Base-by-base conservation (phyloP, 2,113 vertebrate species). In the Monopterus albus region DNA sequence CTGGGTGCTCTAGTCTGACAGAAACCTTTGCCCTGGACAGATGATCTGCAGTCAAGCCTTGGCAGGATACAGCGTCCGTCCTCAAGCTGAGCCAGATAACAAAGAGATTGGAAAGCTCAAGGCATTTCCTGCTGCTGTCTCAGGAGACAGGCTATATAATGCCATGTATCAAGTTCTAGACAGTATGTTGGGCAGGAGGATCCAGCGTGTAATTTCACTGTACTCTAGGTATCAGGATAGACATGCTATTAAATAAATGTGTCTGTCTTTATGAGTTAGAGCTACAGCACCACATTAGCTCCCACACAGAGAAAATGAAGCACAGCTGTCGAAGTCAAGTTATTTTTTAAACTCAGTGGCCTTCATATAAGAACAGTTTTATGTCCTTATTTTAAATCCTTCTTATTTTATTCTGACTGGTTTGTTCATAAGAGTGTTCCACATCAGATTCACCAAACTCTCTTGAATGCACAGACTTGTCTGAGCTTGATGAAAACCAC, bases 51-150 rank as follows among this genome's bases (percentile, higher is more conserved):
- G 70, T 43, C 29, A 39, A 84, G 49, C 43, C 71, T 64, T 43
- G 63, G 81, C 87, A 87, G 82, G 88, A 90, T 65, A 66, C 68
- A 69, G 65, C 33, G 51, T 73, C 35, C 33, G 26, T 66, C 79
- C 51, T 77, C 59, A 6, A 68, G 81, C 72, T 81, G 80, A 91
- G 82, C 83, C 89, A 72, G 89, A 91, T 92, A 87, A 91, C 90
- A 91, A 82, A 86, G 82, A 91, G 88, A 89, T 82, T 87, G 88
- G 86, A 83, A 81, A 84, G 85, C 87, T 84, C 10, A 46, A 87
- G 91, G 90, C 89, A 89, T 91, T 93, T 93, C 91, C 90, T 91
- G 89, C 78, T 31, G 45, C 79, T 64, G 81, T 90, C 88, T 83
- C 83, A 46, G 46, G 86, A 83, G 82, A 61, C 78, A 46, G 35